A percentile compares a stretch with the other conserved stretches of the same genome.
These are phyloP conservation scores for Ectropis crepuscularia DNA, from an alignment of 2,888 invertebrate genomes.

Conservation along the genomic window DNA sequence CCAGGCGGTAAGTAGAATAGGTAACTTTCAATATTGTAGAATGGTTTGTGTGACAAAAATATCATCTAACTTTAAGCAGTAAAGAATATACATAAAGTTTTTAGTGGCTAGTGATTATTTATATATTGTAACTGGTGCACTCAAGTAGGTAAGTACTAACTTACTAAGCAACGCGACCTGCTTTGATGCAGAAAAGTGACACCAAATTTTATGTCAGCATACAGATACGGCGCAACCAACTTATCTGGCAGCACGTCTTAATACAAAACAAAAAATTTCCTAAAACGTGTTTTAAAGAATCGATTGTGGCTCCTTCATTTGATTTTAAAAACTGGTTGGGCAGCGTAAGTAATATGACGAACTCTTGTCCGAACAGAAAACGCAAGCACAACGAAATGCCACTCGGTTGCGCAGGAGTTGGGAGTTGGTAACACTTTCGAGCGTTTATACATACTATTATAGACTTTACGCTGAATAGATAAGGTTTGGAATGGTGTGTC, in stretches of 20 bases:
- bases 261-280: background rate
- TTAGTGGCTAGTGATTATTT: background rate
- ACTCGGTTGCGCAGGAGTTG: constrained; percentile 41
- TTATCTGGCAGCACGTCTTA: background rate
- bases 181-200: constrained; percentile 63
- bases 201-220: constrained; percentile 62
- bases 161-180: constrained; percentile 32
- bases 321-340: background rate
- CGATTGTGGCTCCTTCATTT: background rate
- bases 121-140: background rate
- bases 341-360: constrained; percentile 20
- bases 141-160: constrained; percentile 1
- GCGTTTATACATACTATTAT: background rate
- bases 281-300: background rate
- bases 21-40: too few species aligned
- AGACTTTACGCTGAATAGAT: background rate
- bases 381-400: constrained; percentile 60
- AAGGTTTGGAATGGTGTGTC: constrained; percentile 17
- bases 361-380: constrained; percentile 45
- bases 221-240: background rate
- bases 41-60: too few species aligned
- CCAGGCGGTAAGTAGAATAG: too few species aligned
- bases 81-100: background rate
- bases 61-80: background rate
- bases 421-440: constrained; percentile 29